A percentile compares a stretch with the other conserved stretches of the same genome.
Conservation (phyloP, 2,113 vertebrate genomes). For the Pyrgilauda ruficollis region DNA sequence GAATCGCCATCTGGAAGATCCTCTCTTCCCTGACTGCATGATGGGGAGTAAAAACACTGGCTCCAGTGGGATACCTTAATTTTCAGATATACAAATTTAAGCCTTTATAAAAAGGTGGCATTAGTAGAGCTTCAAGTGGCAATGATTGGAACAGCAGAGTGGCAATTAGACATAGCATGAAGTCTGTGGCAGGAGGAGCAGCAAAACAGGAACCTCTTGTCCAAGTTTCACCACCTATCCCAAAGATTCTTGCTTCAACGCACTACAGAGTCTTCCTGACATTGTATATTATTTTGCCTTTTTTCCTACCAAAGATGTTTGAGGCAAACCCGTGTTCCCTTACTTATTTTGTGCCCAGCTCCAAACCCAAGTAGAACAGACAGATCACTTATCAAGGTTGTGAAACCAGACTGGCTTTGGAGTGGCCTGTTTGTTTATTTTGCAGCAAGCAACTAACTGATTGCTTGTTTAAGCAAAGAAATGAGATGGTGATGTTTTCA, state of each 20-base stretch:
- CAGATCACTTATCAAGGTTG: neutral
- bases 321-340: neutral
- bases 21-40: neutral
- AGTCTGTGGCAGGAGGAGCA: neutral
- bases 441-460: conserved; percentile 23
- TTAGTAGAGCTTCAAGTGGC: neutral
- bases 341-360: neutral
- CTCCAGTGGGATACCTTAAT: neutral
- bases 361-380: neutral
- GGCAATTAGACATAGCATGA: neutral
- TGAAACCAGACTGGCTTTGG: neutral
- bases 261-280: neutral
- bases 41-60: neutral
- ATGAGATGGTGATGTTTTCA: conserved; percentile 2
- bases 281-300: neutral
- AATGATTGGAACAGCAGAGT: neutral
- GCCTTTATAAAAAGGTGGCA: neutral
- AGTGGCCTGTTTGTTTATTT: conserved; percentile 29
- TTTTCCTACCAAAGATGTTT: neutral
- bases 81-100: neutral
- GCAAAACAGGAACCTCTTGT: neutral
- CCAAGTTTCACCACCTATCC: neutral
- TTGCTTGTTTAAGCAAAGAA: conserved; percentile 13
- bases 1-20: neutral
- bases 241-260: neutral